Conservation (phyloP, 2,113 vertebrate genomes). For the Diadophis punctatus region DNA sequence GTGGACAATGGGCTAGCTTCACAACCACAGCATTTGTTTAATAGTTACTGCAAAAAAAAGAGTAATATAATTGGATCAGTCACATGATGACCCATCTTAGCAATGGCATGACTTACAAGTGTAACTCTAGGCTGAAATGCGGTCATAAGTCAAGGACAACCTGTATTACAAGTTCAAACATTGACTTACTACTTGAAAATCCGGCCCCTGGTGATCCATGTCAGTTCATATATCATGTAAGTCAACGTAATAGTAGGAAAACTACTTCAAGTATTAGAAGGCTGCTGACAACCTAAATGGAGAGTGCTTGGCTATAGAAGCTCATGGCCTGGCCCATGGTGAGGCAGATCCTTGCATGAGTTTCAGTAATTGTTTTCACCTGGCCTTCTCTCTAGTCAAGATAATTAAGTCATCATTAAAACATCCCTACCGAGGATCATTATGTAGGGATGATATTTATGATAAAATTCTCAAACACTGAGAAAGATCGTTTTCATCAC, state of each 20-base stretch:
- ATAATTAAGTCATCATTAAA: conserved; percentile 10
- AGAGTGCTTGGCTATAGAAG: background rate
- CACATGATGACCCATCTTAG: background rate
- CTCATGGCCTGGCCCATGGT: background rate
- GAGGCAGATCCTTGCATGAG: background rate
- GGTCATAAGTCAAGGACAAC: background rate
- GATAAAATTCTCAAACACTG: background rate
- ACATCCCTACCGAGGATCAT: background rate
- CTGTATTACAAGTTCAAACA: background rate
- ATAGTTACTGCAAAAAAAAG: background rate
- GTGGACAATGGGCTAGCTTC: background rate
- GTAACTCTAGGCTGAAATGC: background rate
- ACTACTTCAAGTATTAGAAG: background rate
- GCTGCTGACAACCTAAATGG: background rate
- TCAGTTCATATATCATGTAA: background rate
- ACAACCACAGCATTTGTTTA: background rate
- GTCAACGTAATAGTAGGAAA: background rate
- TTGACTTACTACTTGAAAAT: background rate
- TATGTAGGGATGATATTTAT: background rate
- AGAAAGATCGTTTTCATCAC: background rate
- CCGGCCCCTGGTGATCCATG: background rate
- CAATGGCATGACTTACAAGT: background rate
- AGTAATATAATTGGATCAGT: background rate
- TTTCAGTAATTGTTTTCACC: background rate
- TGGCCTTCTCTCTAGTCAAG: background rate